Percentiles rank a stretch among this genome's conserved stretches.
These are phyloP conservation scores for Cololabis saira DNA, from an alignment of 2,113 vertebrate species.

Conservation along the genomic window DNA sequence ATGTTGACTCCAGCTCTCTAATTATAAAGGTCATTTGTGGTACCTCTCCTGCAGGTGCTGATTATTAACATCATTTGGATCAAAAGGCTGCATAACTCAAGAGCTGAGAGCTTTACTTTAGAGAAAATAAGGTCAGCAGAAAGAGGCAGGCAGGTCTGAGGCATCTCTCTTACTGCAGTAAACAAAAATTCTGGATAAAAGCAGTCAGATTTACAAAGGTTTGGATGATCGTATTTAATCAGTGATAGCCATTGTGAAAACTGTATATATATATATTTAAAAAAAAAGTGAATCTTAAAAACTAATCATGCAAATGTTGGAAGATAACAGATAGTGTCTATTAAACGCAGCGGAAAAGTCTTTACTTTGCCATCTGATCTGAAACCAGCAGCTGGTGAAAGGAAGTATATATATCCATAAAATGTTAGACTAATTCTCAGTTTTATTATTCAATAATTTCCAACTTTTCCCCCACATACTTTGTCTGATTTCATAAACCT, in stretches of 20 bases:
- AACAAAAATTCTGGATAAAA: neutral
- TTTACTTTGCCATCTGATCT: conserved; percentile 11
- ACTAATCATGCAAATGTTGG: neutral
- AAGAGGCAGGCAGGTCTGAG: neutral
- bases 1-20: conserved; percentile 32
- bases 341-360: too few species aligned
- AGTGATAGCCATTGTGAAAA: neutral
- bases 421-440: conserved; percentile 5
- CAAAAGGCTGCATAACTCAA: conserved; percentile 45
- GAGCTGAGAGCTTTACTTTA: conserved; percentile 33
- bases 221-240: too few species aligned
- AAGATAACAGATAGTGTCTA: too few species aligned
- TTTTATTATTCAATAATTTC: conserved; percentile 20
- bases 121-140: conserved; percentile 43
- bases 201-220: too few species aligned
- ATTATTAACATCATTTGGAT: conserved; percentile 54
- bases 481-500: conserved; percentile 44
- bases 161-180: neutral
- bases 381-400: conserved; percentile 2
- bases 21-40: conserved; percentile 62
- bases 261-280: neutral
- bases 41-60: conserved; percentile 31
- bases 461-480: conserved; percentile 13
- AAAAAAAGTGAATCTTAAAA: neutral
- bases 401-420: conserved; percentile 14